A percentile compares a stretch with the other conserved stretches of the same genome.
These are phyloP conservation scores for Spilarctia lutea DNA, from an alignment of 2,888 invertebrate genomes.

Conservation along the genomic window DNA sequence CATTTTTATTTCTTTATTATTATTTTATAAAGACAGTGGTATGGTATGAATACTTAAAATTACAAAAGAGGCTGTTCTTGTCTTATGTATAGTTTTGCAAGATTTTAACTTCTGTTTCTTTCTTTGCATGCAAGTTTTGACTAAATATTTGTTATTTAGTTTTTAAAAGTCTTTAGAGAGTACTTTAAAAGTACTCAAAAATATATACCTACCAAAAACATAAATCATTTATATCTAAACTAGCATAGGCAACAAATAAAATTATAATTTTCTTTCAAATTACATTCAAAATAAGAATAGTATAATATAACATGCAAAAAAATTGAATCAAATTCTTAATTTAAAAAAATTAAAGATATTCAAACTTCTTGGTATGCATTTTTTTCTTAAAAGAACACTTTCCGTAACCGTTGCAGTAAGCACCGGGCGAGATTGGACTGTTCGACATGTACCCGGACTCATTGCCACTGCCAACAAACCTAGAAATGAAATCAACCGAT, in stretches of 20 bases:
- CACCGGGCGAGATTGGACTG: slow-evolving; percentile 51
- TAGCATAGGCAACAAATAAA: not conserved
- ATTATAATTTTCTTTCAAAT: not conserved
- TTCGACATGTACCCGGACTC: slow-evolving; percentile 72
- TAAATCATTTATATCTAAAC: not conserved
- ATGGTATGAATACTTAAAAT: not conserved
- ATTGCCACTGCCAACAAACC: slow-evolving; percentile 57
- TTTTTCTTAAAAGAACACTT: slow-evolving; percentile 64
- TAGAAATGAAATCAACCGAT: slow-evolving; percentile 57
- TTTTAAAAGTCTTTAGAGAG: no score
- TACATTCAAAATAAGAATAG: not conserved
- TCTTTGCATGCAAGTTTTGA: not conserved
- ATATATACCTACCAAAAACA: no score
- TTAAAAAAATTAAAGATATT: slow-evolving; percentile 45
- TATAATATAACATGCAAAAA: slow-evolving; percentile 6
- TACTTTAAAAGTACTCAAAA: not conserved
- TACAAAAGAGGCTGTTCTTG: no score
- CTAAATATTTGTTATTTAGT: not conserved
- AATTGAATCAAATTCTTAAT: slow-evolving; percentile 39
- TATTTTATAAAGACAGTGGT: no score
- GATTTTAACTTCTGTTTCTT: not conserved
- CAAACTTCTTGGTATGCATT: slow-evolving; percentile 51
- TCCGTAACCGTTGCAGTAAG: slow-evolving; percentile 66
- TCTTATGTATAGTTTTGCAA: not conserved
- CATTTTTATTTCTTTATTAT: no score